Conservation (phyloP, 2,113 vertebrate genomes). For the Perccottus glenii region DNA sequence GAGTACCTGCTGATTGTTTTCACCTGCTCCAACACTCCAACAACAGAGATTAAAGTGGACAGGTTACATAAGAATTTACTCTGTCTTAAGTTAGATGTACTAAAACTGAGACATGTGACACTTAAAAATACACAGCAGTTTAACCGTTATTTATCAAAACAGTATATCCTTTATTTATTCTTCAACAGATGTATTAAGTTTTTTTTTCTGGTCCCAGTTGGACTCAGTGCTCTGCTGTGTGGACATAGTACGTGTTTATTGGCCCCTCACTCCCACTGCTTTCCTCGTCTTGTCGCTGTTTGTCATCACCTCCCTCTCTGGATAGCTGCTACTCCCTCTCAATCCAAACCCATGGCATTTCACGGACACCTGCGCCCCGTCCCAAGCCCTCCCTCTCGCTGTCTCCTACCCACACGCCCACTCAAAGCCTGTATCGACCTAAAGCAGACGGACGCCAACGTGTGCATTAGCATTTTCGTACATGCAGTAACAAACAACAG, state of each 20-base stretch:
- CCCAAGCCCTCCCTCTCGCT: conserved; percentile 7
- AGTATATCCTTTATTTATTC: too few relatives aligned
- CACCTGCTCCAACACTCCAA: too few relatives aligned
- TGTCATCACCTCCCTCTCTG: conserved; percentile 44
- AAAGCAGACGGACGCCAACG: conserved; percentile 12
- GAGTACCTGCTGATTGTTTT: too few relatives aligned
- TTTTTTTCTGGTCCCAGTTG: too few relatives aligned
- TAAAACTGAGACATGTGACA: too few relatives aligned
- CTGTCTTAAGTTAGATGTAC: too few relatives aligned
- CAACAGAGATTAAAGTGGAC: too few relatives aligned
- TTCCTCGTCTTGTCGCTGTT: conserved; percentile 65
- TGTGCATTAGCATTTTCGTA: conserved; percentile 6
- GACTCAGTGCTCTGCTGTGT: too few relatives aligned
- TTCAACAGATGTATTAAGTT: too few relatives aligned
- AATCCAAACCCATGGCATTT: conserved; percentile 52
- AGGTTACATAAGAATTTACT: too few relatives aligned
- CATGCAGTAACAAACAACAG: conserved; percentile 20
- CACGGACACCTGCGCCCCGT: conserved; percentile 62
- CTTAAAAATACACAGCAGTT: too few relatives aligned
- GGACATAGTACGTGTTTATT: conserved; percentile 45
- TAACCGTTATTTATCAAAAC: too few relatives aligned
- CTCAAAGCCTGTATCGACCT: conserved; percentile 7
- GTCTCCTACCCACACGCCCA: conserved; percentile 3
- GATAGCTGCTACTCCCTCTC: conserved; percentile 2
- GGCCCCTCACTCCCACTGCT: conserved; percentile 43